Evolutionary conservation across 2,113 vertebrate genomes (phyloP).

Genomic region (Apteryx owenii): DNA sequence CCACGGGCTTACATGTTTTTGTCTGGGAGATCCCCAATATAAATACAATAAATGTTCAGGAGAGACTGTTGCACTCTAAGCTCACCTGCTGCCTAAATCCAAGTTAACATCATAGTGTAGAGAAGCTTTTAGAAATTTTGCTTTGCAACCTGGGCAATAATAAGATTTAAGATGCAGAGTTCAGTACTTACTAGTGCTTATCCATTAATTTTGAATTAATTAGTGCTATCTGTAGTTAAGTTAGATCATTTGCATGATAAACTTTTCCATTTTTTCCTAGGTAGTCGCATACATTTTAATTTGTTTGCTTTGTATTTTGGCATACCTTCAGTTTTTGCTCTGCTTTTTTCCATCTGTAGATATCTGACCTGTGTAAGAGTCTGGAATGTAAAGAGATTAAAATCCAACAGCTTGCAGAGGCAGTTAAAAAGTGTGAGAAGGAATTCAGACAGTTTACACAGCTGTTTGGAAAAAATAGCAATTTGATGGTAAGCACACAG

Average conservation of each 20-base stretch:
- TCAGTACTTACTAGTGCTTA: background rate
- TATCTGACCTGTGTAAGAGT: slow-evolving; percentile 82
- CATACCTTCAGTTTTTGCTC: background rate
- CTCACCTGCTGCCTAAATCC: background rate
- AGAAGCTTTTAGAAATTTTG: background rate
- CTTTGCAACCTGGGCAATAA: background rate
- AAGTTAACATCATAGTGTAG: background rate
- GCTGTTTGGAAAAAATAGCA: slow-evolving; percentile 80
- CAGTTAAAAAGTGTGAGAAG: slow-evolving; percentile 81
- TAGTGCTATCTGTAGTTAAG: background rate
- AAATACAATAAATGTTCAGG: background rate
- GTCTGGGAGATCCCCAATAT: background rate
- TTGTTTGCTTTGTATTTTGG: background rate
- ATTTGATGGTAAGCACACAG: slow-evolving; percentile 81
- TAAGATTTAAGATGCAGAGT: background rate
- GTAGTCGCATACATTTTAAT: background rate
- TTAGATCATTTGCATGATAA: background rate
- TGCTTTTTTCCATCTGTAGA: slow-evolving; percentile 66
- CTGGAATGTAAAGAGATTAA: slow-evolving; percentile 82
- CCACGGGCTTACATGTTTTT: no score
- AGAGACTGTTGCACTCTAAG: background rate
- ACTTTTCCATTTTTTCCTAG: background rate
- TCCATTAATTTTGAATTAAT: background rate
- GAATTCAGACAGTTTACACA: slow-evolving; percentile 81
- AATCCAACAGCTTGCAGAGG: slow-evolving; percentile 82